These are phyloP conservation scores for Macaria notata DNA, from an alignment of 2,888 invertebrate genomes.

Conservation along the genomic window DNA sequence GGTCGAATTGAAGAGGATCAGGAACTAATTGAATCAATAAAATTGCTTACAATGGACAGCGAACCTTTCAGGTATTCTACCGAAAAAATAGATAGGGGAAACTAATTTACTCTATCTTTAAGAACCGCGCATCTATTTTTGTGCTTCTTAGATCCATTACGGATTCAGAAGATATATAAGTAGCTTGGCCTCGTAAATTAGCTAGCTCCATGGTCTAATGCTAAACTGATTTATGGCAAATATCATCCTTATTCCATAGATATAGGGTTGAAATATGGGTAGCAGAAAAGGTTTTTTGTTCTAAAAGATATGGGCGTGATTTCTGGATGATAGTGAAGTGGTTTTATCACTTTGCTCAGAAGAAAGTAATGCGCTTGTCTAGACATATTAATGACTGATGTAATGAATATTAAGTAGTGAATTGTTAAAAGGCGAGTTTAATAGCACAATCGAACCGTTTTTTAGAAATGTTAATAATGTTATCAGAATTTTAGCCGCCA, in stretches of 20 bases:
- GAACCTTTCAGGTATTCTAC: constrained; percentile 19
- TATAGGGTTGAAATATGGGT: constrained; percentile 6
- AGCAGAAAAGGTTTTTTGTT: constrained; percentile 20
- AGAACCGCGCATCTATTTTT: constrained; percentile 26
- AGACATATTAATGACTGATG: constrained; percentile 5
- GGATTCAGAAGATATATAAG: constrained; percentile 30
- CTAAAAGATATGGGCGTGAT: constrained; percentile 30
- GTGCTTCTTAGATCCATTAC: constrained; percentile 27
- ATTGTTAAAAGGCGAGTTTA: no score
- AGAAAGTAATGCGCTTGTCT: constrained; percentile 19
- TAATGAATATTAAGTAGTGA: no score
- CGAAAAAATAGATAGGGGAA: constrained; percentile 28
- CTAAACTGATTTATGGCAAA: constrained; percentile 2
- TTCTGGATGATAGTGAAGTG: constrained; percentile 24
- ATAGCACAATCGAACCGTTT: no score
- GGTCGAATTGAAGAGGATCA: constrained; percentile 7
- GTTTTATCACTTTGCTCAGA: constrained; percentile 17
- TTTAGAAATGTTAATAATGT: no score
- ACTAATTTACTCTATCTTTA: constrained; percentile 35
- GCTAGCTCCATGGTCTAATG: constrained; percentile 23
- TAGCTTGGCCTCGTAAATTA: constrained; percentile 30
- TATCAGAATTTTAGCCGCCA: no score
- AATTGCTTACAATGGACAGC: constrained; percentile 12
- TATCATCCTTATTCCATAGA: constrained; percentile 3
- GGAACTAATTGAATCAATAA: constrained; percentile 13